Evolutionary conservation across 2,888 invertebrate genomes (phyloP).

Genomic region (Noctua fimbriata): DNA sequence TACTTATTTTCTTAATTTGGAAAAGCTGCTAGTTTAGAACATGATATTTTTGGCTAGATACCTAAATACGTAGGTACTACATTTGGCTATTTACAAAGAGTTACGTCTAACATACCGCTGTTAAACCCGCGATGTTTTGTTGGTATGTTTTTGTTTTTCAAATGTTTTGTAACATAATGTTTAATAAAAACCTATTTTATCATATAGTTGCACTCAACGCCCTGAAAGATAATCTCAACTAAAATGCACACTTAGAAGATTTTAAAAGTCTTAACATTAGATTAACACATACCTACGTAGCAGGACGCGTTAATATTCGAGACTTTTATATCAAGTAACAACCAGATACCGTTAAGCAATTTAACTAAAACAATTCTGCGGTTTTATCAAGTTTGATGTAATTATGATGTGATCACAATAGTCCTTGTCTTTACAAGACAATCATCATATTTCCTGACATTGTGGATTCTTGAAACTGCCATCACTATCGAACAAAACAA

Average conservation of each 20-base stretch:
- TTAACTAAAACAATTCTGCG: background rate
- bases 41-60: too few species aligned
- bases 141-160: too few species aligned
- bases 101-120: too few species aligned
- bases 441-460: conserved; percentile 14
- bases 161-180: too few species aligned
- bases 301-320: background rate
- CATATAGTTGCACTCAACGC: background rate
- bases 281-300: background rate
- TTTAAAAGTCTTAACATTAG: background rate
- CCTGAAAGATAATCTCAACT: background rate
- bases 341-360: background rate
- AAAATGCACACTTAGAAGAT: background rate
- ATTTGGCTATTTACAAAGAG: too few species aligned
- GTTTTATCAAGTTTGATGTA: background rate
- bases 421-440: conserved; percentile 17
- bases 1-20: too few species aligned
- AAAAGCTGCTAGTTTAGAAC: too few species aligned
- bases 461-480: conserved; percentile 8
- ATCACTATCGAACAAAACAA: background rate
- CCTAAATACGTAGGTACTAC: too few species aligned
- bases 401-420: conserved; percentile 8
- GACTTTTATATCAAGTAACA: background rate
- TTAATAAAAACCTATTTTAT: too few species aligned
- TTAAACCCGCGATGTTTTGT: too few species aligned